Evolutionary conservation across 2,113 vertebrate genomes (phyloP), one percentile per base, ranked within the genome.

Genomic region (Sinocyclocheilus maitianheensis): DNA sequence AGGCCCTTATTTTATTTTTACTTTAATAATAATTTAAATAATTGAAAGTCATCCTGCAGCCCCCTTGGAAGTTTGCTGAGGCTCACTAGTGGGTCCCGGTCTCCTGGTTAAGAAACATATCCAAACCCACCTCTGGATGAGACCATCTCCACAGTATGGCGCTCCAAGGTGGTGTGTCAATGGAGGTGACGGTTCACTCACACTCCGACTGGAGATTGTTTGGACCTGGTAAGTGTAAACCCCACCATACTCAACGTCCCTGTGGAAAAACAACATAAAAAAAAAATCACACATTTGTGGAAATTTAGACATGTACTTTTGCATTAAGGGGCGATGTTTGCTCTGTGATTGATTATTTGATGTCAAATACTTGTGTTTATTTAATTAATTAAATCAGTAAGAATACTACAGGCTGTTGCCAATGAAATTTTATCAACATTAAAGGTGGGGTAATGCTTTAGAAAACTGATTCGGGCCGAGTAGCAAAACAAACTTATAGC

Each of bases 81-180:
- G 11, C 8, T 4, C 67, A 9, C 30, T 9, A 37, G 67, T 5
- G 67, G 26, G 14, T 18, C 26, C 14, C 7, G 5, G 26, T 30
- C 6, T 6, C 26, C 65, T 69, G 14, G 65, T 69, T 34, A 16
- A 69, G 63, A 67, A 16, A 7, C 53, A 24, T 13, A 7, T 58
- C 10, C 2, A 48, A 80, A 62, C 85, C 18, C 69, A 90, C 89
- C 91, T 97, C 93, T 99, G 97, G 88, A 99, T 97, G 74, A 93
- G 90, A 82, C 98, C 98, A 0, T 99, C 98, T 4, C 98, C 97
- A 20, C 98, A 99, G 93, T 98, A 99, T 7, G 96, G 95, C 0
- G 94, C 95, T 75, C 97, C 97, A 7, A 98, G 94, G 79, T 94
- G 30, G 11, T 99, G 98, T 3, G 93, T 26, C 18, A 97, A 93